Evolutionary conservation across 2,888 invertebrate genomes (phyloP), one percentile per base, ranked within the genome.

Genomic region (Drosophila longiperda): DNA sequence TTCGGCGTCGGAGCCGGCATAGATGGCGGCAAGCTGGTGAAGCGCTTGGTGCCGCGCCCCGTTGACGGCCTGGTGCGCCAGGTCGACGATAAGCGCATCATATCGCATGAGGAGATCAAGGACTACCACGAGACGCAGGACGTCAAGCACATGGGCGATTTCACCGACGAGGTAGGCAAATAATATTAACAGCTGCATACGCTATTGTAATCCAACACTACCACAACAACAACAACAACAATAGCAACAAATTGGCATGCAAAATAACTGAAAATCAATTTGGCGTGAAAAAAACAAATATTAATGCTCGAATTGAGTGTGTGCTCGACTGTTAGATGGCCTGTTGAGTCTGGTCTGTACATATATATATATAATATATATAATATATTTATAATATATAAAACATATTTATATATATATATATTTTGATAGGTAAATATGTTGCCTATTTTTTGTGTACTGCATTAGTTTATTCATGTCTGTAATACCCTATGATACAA

Each of bases 91-190:
- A 95, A 95, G 78, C 95, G 95, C 36, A 95, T 97, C 68, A 95
- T 96, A 80, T 97, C 97, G 53, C 95, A 97, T 71, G 97, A 97
- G 93, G 96, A 97, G 91, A 96, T 95, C 52, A 96, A 97, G 89
- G 96, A 97, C 83, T 95, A 96, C 42, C 94, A 96, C 75, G 97
- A 98, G 93, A 97, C 96, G 0, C 97, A 98, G 93, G 97, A 98
- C 93, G 95, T 96, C 69, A 96, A 96, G 86, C 96, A 97, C 90
- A 94, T 96, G 64, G 97, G 97, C 38, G 97, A 97, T 91, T 96
- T 97, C 89, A 96, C 97, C 59, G 97, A 98, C 93, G 96, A 97
- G 94, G 98, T 97, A 90, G 95, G 67, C 8, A 33, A 38, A 40
- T 32, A 50, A 17, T 42, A 12, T 36, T 20, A 42, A 15, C 60